These are phyloP conservation scores for Agriopis leucophaearia DNA, from an alignment of 2,888 invertebrate genomes.

Conservation along the genomic window DNA sequence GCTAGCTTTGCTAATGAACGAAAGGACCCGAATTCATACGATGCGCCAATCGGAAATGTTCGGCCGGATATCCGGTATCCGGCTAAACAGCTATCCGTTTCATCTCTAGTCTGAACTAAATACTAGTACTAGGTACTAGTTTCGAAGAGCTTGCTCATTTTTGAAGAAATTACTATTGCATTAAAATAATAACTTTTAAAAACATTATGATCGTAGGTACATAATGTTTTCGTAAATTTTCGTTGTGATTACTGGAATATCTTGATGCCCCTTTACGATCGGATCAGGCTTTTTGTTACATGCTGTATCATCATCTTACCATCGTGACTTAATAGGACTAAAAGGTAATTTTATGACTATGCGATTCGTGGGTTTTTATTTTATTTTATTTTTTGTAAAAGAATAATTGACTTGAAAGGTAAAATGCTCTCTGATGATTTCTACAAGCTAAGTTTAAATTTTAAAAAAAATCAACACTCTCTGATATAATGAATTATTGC, in stretches of 20 bases:
- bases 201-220: not conserved
- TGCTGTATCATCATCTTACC: not conserved
- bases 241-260: not conserved
- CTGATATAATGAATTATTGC: constrained; percentile 8
- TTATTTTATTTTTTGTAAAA: too few relatives aligned
- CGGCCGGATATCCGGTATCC: too few relatives aligned
- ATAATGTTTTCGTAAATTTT: not conserved
- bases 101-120: too few relatives aligned
- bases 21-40: too few relatives aligned
- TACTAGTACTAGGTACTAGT: too few relatives aligned
- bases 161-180: not conserved
- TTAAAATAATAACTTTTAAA: not conserved
- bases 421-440: constrained; percentile 2
- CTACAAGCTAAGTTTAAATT: not conserved
- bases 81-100: too few relatives aligned
- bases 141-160: not conserved
- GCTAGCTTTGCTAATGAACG: too few relatives aligned
- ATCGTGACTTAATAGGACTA: too few relatives aligned
- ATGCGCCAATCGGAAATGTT: too few relatives aligned
- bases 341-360: not conserved
- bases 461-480: not conserved
- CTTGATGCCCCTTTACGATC: not conserved
- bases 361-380: not conserved
- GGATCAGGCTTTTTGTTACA: not conserved
- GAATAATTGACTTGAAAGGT: not conserved